Conservation (phyloP, 1,140 invertebrate genomes). For the Brachystomella parvula region DNA sequence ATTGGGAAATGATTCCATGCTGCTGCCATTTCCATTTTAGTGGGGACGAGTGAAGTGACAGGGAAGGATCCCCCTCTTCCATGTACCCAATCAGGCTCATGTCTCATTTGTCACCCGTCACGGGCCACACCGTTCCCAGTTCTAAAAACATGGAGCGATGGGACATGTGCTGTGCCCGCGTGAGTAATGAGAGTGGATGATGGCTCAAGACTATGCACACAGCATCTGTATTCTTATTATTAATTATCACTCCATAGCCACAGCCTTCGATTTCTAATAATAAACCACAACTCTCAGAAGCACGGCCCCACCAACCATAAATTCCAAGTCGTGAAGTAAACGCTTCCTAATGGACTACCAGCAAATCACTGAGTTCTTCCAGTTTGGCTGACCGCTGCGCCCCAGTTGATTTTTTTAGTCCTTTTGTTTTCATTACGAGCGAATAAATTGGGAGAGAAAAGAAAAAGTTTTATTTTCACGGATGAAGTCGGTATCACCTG, state of each 20-base stretch:
- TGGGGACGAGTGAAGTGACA: not conserved
- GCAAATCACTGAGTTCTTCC: no score
- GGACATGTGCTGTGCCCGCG: not conserved
- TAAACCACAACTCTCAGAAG: not conserved
- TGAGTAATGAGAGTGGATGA: conserved; percentile 5
- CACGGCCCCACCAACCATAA: no score
- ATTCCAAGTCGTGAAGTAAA: no score
- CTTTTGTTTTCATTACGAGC: no score
- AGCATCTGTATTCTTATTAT: conserved; percentile 2
- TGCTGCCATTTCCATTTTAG: conserved; percentile 5
- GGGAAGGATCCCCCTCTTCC: conserved; percentile 4
- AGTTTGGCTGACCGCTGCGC: no score
- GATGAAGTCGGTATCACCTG: no score
- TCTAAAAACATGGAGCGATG: not conserved
- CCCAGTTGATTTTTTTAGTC: no score
- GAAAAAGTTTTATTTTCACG: no score
- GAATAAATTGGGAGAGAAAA: no score
- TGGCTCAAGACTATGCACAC: not conserved
- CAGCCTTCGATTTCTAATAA: no score
- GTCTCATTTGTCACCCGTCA: conserved; percentile 4
- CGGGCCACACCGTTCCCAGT: not conserved
- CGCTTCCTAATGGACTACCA: no score
- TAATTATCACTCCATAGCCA: no score
- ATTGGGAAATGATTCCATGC: not conserved
- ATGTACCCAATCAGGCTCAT: not conserved